Percentiles rank a stretch among this genome's conserved stretches.
These are phyloP conservation scores for Nyctereutes procyonoides DNA, from an alignment of 2,113 vertebrate genomes.

Conservation along the genomic window DNA sequence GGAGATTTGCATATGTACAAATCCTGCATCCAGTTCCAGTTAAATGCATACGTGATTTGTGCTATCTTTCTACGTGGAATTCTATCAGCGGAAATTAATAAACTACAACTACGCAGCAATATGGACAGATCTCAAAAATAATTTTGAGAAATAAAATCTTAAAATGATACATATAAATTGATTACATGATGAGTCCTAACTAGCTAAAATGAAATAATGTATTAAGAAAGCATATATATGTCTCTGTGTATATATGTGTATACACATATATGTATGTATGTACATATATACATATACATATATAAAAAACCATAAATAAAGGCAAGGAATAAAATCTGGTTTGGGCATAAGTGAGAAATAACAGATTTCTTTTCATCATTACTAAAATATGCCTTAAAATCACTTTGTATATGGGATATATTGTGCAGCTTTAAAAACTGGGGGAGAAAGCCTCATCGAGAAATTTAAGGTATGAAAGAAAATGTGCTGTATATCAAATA, in stretches of 20 bases:
- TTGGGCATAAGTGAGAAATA: background rate
- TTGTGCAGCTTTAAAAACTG: conserved; percentile 27
- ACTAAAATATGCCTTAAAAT: background rate
- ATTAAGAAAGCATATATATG: background rate
- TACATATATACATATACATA: background rate
- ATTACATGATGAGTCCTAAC: background rate
- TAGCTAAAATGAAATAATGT: background rate
- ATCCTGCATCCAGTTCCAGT: background rate
- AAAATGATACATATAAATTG: background rate
- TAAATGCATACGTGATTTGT: background rate
- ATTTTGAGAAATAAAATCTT: conserved; percentile 20
- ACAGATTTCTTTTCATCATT: background rate
- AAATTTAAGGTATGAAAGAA: conserved; percentile 17
- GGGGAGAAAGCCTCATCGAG: background rate
- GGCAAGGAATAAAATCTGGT: background rate
- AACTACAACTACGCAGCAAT: background rate
- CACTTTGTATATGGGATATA: background rate
- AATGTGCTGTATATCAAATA: background rate
- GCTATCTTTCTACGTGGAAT: background rate
- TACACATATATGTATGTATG: background rate
- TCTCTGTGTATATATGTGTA: background rate
- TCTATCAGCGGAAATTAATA: background rate
- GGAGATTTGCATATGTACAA: background rate
- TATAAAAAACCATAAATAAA: background rate
- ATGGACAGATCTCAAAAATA: background rate